These are phyloP conservation scores for Oxyscelio sp. DNA, from an alignment of 2,888 invertebrate genomes.

Conservation along the genomic window DNA sequence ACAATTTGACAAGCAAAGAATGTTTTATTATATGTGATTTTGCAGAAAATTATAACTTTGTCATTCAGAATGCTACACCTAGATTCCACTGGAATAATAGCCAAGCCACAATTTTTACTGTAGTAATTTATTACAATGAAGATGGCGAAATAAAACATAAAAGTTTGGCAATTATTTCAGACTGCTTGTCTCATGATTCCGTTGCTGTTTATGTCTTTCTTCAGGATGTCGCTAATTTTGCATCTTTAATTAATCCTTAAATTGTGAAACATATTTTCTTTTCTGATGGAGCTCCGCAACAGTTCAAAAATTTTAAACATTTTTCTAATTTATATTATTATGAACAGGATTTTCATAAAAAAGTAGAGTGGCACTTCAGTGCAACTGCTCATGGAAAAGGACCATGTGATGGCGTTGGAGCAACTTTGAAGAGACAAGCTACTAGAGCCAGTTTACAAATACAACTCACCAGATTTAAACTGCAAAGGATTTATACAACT, in stretches of 20 bases:
- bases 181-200: constrained; percentile 70
- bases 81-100: constrained; percentile 74
- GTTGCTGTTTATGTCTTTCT: constrained; percentile 48
- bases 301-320: constrained; percentile 14
- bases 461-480: too few species aligned
- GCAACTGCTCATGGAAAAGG: constrained; percentile 54
- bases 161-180: constrained; percentile 74
- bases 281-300: constrained; percentile 20
- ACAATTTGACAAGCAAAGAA: constrained; percentile 28
- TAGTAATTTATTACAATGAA: constrained; percentile 70
- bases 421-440: constrained; percentile 56
- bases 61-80: constrained; percentile 73
- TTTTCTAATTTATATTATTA: constrained; percentile 9
- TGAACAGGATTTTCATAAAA: constrained; percentile 5
- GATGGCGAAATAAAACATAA: constrained; percentile 49
- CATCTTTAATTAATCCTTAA: neutral
- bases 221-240: constrained; percentile 28
- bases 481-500: too few species aligned
- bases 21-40: constrained; percentile 73
- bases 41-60: constrained; percentile 77
- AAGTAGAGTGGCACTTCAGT: neutral
- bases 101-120: constrained; percentile 72
- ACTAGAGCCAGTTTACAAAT: too few species aligned
- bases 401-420: constrained; percentile 64
- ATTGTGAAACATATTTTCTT: constrained; percentile 40